Evolutionary conservation across 2,113 vertebrate genomes (phyloP).

Genomic region (Apaloderma vittatum): DNA sequence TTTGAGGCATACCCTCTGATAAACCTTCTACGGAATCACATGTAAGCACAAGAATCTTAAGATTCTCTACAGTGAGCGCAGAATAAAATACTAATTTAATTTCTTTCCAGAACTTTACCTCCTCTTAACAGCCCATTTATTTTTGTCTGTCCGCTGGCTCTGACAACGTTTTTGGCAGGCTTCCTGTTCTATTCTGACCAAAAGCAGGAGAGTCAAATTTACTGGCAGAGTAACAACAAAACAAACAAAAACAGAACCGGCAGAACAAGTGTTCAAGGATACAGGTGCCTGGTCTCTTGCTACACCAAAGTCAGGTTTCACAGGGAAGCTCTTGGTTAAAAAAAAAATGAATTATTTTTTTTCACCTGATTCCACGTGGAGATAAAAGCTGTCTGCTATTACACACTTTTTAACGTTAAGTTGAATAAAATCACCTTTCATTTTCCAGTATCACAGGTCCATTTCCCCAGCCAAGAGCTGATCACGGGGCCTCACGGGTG

Average conservation of each 20-base stretch:
- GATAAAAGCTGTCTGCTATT: not conserved
- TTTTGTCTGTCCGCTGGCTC: not conserved
- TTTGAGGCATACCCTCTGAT: not conserved
- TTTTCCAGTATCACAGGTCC: not conserved
- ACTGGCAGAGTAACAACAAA: not conserved
- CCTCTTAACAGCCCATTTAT: not conserved
- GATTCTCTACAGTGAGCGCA: not conserved
- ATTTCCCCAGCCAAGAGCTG: not conserved
- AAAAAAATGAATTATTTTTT: not conserved
- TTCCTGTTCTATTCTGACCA: not conserved
- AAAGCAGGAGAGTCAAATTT: not conserved
- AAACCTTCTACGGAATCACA: not conserved
- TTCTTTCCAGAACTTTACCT: not conserved
- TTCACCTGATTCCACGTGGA: not conserved
- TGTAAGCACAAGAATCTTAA: not conserved
- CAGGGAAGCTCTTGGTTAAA: rapidly evolving
- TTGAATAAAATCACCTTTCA: rapidly evolving
- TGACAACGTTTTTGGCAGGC: not conserved
- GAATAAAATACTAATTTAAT: not conserved
- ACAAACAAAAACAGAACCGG: rapidly evolving
- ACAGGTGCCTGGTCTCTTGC: not conserved
- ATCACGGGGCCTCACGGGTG: rapidly evolving
- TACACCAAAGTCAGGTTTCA: not conserved
- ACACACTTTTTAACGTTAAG: not conserved
- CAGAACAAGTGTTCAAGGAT: not conserved